Conservation (phyloP, 1,140 invertebrate genomes). For the Microplitis demolitor region DNA sequence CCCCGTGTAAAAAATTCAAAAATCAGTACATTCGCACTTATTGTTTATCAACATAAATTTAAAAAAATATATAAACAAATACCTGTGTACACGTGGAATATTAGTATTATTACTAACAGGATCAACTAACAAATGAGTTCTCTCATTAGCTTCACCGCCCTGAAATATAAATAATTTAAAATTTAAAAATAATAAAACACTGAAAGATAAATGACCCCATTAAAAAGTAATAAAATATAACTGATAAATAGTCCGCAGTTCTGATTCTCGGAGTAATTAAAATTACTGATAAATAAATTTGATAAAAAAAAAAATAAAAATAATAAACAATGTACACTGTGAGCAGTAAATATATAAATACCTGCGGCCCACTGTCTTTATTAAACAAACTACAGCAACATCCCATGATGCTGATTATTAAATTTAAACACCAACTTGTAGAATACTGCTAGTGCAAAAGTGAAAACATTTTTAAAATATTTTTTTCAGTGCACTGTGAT, state of each 20-base stretch:
- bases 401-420: conserved; percentile 43
- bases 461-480: neutral
- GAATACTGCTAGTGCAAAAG: neutral
- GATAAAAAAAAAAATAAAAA: neutral
- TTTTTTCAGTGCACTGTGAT: neutral
- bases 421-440: neutral
- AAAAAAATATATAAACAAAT: conserved; percentile 37
- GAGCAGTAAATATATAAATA: conserved; percentile 38
- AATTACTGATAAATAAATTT: neutral
- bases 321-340: conserved; percentile 1
- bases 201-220: neutral
- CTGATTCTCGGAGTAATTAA: too few relatives aligned
- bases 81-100: conserved; percentile 67
- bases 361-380: conserved; percentile 65
- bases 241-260: neutral
- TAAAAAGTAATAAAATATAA: neutral
- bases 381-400: conserved; percentile 66
- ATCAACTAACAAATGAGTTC: conserved; percentile 72
- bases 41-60: neutral
- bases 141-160: conserved; percentile 69
- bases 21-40: too few relatives aligned
- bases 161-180: conserved; percentile 46
- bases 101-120: conserved; percentile 71
- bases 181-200: conserved; percentile 2
- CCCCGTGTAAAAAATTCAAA: too few relatives aligned